Evolutionary conservation across 2,888 invertebrate species (phyloP).

Genomic region (Tortrix viridana): DNA sequence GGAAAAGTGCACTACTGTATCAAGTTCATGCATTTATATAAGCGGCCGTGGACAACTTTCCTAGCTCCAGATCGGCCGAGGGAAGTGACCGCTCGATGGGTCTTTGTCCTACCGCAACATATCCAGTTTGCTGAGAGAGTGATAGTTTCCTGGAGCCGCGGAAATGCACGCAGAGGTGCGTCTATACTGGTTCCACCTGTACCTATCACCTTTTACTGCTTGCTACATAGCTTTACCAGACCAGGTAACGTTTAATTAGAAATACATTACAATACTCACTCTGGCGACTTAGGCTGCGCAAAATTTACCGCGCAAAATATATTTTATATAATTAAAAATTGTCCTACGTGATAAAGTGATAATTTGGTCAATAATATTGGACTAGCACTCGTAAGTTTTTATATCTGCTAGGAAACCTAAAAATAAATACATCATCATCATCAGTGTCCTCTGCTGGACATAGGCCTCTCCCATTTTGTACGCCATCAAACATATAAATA

Average conservation of each 20-base stretch:
- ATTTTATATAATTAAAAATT: too few species aligned
- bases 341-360: too few species aligned
- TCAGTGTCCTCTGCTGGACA: too few species aligned
- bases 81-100: constrained; percentile 76
- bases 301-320: too few species aligned
- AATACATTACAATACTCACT: too few species aligned
- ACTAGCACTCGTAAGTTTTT: too few species aligned
- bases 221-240: neutral
- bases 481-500: too few species aligned
- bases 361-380: too few species aligned
- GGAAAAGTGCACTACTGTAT: constrained; percentile 76
- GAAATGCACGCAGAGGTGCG: constrained; percentile 50
- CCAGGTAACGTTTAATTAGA: neutral
- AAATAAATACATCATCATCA: too few species aligned
- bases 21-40: constrained; percentile 82
- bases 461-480: too few species aligned
- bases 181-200: constrained; percentile 15
- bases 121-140: constrained; percentile 65
- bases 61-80: constrained; percentile 70
- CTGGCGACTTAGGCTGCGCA: too few species aligned
- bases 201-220: constrained; percentile 7
- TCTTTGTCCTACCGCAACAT: constrained; percentile 79
- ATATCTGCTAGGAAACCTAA: too few species aligned
- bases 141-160: constrained; percentile 56
- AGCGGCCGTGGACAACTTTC: constrained; percentile 72